These are phyloP conservation scores for Carassius gibelio DNA, from an alignment of 2,113 vertebrate species.

Conservation along the genomic window DNA sequence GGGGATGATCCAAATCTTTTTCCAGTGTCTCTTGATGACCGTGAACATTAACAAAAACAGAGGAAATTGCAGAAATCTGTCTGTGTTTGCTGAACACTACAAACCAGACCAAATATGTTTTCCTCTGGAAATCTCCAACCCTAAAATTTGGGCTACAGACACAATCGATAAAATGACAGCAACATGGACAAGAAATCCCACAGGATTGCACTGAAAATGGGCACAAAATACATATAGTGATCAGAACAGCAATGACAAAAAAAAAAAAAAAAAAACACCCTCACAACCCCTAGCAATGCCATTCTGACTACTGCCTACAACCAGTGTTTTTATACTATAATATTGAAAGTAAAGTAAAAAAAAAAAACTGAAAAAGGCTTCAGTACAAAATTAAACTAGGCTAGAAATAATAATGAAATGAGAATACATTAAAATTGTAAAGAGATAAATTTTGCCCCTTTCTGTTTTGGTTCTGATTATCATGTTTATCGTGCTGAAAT, in stretches of 20 bases:
- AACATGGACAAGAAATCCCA: background rate
- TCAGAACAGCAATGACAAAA: background rate
- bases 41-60: slow-evolving; percentile 10
- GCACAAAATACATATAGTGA: background rate
- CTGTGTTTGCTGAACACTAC: background rate
- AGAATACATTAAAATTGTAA: too few relatives aligned
- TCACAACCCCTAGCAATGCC: background rate
- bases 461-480: too few relatives aligned
- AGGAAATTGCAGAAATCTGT: background rate
- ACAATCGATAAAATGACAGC: background rate
- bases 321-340: too few relatives aligned
- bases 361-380: too few relatives aligned
- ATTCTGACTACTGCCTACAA: too few relatives aligned
- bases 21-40: background rate
- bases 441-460: too few relatives aligned
- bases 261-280: background rate
- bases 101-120: background rate
- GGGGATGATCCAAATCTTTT: slow-evolving; percentile 35
- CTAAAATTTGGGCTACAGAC: background rate
- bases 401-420: too few relatives aligned
- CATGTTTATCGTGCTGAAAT: too few relatives aligned
- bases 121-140: background rate
- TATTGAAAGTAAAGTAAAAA: too few relatives aligned
- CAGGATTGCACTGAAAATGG: background rate
- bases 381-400: too few relatives aligned